Evolutionary conservation across 2,113 vertebrate species (phyloP), one percentile per base, ranked within the genome.

Genomic region (Argyrosomus japonicus): DNA sequence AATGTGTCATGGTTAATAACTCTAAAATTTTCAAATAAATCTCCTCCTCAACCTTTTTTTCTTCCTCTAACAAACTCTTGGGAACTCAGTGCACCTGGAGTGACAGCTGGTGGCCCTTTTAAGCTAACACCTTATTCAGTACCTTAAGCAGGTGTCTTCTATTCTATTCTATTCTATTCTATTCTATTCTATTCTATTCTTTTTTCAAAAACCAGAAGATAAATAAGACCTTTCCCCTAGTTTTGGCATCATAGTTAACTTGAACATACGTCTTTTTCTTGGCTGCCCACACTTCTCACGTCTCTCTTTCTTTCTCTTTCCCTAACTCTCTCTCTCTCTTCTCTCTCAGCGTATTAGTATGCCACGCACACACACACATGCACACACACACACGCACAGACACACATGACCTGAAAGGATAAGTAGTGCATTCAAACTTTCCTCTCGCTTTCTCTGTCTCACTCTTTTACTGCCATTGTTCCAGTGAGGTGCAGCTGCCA

Each of bases 361-460:
- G 70, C 85, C 45, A 29, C 60, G 76, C 86, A 78, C 73, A 62
- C 62, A 73, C 74, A 60, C 68, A 79, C 54, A 48, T 1, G 4
- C 68, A 79, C 86, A 77, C 68, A 64, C 72, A 47, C 71, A 76
- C 58, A 36, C 3, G 56, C 71, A 15, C 23, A 72, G 63, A 53
- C 81, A 70, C 70, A 76, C 87, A 83, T 2, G 50, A 77, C 81
- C 89, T 91, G 89, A 90, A 92, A 93, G 88, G 88, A 90, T 93
- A 92, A 93, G 88, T 87, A 94, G 89, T 84, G 87, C 88, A 91
- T 93, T 94, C 89, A 93, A 94, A 93, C 91, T 94, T 93, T 89
- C 77, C 81, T 82, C 88, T 88, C 40, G 62, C 89, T 92, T 84
- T 88, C 81, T 91, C 63, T 51, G 17, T 87, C 77, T 86, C 79